Evolutionary conservation across 2,888 invertebrate species (phyloP), one percentile per base, ranked within the genome.

Genomic region (Pyralis farinalis): DNA sequence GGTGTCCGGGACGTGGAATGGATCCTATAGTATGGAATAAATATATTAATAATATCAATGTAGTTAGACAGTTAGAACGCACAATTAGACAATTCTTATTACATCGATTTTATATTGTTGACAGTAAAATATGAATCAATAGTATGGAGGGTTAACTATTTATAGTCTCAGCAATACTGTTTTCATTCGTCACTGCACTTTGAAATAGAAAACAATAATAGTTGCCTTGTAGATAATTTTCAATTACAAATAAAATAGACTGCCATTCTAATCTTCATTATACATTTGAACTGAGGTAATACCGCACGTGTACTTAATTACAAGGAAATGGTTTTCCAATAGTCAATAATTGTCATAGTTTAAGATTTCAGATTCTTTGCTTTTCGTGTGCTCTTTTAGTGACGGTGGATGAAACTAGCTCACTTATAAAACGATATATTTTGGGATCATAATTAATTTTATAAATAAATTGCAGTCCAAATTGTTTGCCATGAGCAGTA

Each of bases 361-460:
- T 71, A 73, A 63, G 63, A 46, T 51, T 65, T 51, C 55, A 61
- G 51, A 49, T 55, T 63, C 31, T 16, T 62, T 51, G 52, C 57
- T 68, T 65, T 55, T 63, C 53, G 62, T 52, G 55, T 52, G 56
- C 64, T 54, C 39, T 31, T 25, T 20, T 42, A 42, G 40, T 34
- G 20, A 38, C 30, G 32, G 31, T 38, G 40, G 21, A 25, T 33
- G 12, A 21, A 34, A 29, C 35, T 12, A 10, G 9, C 5, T 40
- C 28, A 34, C 25, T 11, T 37, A 33, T 5, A 16, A 41, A 36
- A 35, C 8, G n/a, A 44, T 27, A 35, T 39, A 55, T 70, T 79
- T 85, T 85, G 85, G 83, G 85, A 85, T 85, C 86, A 81, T 80
- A 81, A 79, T 62, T 66, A 54, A 58, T 44, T 53, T 48, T 55